These are phyloP conservation scores for Oostethus manadensis DNA, from an alignment of 2,113 vertebrate species.

Conservation along the genomic window DNA sequence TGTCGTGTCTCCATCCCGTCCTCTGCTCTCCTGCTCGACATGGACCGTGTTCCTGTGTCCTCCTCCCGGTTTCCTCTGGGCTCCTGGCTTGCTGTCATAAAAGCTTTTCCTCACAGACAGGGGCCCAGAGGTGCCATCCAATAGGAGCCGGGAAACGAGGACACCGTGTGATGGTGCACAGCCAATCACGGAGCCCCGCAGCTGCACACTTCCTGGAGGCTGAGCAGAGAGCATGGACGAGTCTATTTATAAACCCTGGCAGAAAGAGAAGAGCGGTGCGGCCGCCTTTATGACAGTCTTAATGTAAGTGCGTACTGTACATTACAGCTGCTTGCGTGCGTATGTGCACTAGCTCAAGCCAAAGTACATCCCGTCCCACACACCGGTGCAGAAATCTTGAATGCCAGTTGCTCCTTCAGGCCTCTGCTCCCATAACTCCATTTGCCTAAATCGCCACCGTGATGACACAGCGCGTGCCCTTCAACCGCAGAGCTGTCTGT, in stretches of 20 bases:
- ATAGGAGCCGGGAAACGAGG: constrained; percentile 47
- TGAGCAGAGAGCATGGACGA: constrained; percentile 67
- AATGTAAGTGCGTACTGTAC: constrained; percentile 32
- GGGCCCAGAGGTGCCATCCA: constrained; percentile 70
- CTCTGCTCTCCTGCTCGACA: constrained; percentile 29
- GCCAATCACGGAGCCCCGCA: constrained; percentile 59
- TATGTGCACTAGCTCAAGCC: constrained; percentile 9
- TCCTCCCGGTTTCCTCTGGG: constrained; percentile 66
- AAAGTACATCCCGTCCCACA: constrained; percentile 24
- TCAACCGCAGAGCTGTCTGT: constrained; percentile 54
- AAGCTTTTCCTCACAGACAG: constrained; percentile 71
- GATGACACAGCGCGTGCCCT: constrained; percentile 61
- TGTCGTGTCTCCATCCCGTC: constrained; percentile 28
- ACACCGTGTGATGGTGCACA: constrained; percentile 41
- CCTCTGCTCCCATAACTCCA: constrained; percentile 62
- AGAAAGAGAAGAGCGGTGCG: constrained; percentile 62
- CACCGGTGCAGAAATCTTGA: constrained; percentile 40
- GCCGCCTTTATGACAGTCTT: constrained; percentile 61
- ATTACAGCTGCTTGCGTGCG: constrained; percentile 17
- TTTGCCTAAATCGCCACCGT: constrained; percentile 60
- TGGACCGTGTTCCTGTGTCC: constrained; percentile 46
- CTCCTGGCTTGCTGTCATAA: constrained; percentile 70
- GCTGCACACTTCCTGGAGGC: constrained; percentile 69
- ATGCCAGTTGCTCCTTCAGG: constrained; percentile 65
- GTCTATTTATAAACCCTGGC: constrained; percentile 74